Evolutionary conservation across 2,888 invertebrate species (phyloP), one percentile per base, ranked within the genome.

Genomic region (Dryobota labecula): DNA sequence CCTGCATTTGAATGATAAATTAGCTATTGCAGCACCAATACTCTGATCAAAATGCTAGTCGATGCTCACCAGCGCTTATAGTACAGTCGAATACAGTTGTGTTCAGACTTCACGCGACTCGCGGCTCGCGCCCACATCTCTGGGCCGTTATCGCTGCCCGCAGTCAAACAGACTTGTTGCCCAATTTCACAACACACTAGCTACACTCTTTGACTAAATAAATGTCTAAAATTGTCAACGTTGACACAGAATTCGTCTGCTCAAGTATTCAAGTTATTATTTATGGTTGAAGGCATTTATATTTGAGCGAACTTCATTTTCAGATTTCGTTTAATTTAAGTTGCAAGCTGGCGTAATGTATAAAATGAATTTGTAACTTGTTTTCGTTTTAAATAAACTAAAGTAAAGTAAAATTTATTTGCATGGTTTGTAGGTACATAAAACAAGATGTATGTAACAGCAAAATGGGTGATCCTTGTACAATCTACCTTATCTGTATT

Each of bases 101-200:
- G 41, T 49, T 54, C 56, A 47, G 51, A 41, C 13, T 51, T 13
- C 36, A 57, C 11, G 47, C 11, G 43, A 36, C 49, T 41, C 30
- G 36, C 58, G 43, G 41, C 68, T 47, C 41, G 47, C 45, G n/a
- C 43, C 38, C 41, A 66, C 62, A 18, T 58, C 64, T 70, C 80
- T n/a, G 51, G 54, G 67, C 30, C 43, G 78, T 47, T 82, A 76
- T 80, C 84, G 56, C 62, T 56, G 54, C 49, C 58, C 64, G 60
- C 77, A 74, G 41, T 61, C 71, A 70, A 63, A 69, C 53, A 61
- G 67, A 74, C 71, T 85, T 84, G 83, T 84, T 83, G 73, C 66
- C 84, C 70, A 85, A 84, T 86, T 84, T 86, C 78, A 84, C 84
- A 81, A 86, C 56, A 80, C 71, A 76, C 63, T 71, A 63, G 64